Base-by-base conservation (phyloP, 2,797 vertebrate genomes). In the Rallus crepitans region DNA sequence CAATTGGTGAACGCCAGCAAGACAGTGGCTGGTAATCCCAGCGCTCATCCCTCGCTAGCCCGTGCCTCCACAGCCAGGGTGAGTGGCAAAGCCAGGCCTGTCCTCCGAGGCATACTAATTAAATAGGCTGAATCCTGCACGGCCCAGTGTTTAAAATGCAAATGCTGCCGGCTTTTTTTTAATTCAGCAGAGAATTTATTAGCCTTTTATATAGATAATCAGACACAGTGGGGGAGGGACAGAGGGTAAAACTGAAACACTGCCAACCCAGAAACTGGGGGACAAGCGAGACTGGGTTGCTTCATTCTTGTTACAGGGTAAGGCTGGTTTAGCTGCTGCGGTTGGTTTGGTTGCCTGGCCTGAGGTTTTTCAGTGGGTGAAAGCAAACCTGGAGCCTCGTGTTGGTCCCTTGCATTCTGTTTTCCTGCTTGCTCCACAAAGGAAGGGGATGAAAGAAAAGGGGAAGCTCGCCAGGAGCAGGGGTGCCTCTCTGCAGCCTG, bases 161-260 rank as follows among this genome's bases (percentile, higher is more conserved):
- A 96, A 94, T 87, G 61, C 50, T 86, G 70, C 33, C 3, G 30
- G 42, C 42, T 66, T 76, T 75, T 75, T 90, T 79, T 5, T 70
- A 88, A 90, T 88, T 91, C 90, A 79, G 59, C 42, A 31, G 71
- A 81, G 83, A 76, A 63, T 90, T 81, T 94, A 78, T 90, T 90
- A 93, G 70, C 52, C n/a, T 87, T 87, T 92, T 72, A 47, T 72
- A 79, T 4, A 73, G 68, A 87, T 80, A 90, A 95, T 90, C 91
- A 90, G 33, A 78, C 2, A 2, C 33, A 40, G 48, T 25, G 64
- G 31, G n/a, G 53, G 45, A 45, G 40, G 35, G 50, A 42, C 45
- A 50, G 76, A 81, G 50, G 59, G 23, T 55, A 69, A 92, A 94
- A 87, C 1, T 61, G 63, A 83, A 86, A 57, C 8, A 7, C 24